Evolutionary conservation across 2,113 vertebrate species (phyloP), one percentile per base, ranked within the genome.

Genomic region (Pica pica): DNA sequence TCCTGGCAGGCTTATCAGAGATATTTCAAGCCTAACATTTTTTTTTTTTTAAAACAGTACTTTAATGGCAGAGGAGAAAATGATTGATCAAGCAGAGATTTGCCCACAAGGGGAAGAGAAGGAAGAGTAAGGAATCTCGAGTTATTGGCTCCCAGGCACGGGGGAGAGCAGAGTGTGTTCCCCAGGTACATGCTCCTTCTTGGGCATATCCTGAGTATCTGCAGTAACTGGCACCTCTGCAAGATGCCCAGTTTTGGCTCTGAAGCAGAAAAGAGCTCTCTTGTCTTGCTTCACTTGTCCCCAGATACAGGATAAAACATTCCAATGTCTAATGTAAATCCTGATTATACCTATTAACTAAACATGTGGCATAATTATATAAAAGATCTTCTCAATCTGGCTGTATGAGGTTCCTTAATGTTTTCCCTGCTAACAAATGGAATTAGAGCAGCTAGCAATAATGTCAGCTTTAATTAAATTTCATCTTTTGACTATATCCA

Each of bases 381-480:
- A 57, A 94, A 91, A 78, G 14, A 50, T 64, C 67, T 67, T 44
- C 44, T 89, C 30, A 31, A 1, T 57, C 61, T 88, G 61, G 11
- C 22, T 89, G 4, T 46, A 24, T 57, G 7, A 3, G 87, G n/a
- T 21, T 76, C 31, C 70, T 89, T 82, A 65, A 85, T 56, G 87
- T 68, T 95, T 89, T 81, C 61, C 61, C 21, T 71, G 41, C 41
- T 94, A 91, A 82, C 41, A 89, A 81, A 87, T 39, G 56, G 69
- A 87, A 82, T 60, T 64, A 65, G 2, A 76, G 53, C 41, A 91
- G 57, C 64, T 75, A 93, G 55, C 42, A 89, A 60, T 69, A 84
- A 77, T 26, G n/a, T 56, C 47, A 82, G 20, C 35, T 89, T 94
- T 89, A 94, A 97, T 91, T 87, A 87, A 61, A 91, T 76, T 94